Conservation (phyloP, 1,140 invertebrate species). For the Drosophila nasuta region DNA sequence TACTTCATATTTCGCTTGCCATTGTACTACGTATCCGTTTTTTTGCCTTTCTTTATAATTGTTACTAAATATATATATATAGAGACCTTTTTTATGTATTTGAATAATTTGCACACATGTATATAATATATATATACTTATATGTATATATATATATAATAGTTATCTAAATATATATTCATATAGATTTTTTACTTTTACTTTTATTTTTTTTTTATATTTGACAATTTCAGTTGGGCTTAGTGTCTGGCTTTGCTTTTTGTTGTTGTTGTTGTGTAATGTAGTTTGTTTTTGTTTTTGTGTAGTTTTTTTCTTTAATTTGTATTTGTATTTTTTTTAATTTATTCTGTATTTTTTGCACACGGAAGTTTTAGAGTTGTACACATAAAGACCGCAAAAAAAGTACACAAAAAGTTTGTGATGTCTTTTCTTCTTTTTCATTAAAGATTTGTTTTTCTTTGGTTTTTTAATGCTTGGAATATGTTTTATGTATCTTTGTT, state of each 20-base stretch:
- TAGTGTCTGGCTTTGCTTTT: slow-evolving; percentile 76
- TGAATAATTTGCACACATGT: slow-evolving; percentile 82
- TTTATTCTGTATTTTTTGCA: slow-evolving; percentile 55
- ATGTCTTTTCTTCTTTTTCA: background rate
- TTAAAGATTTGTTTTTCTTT: slow-evolving; percentile 49
- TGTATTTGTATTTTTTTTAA: slow-evolving; percentile 11
- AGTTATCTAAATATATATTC: slow-evolving; percentile 81
- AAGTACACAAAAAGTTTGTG: slow-evolving; percentile 73
- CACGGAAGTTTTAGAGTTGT: slow-evolving; percentile 71
- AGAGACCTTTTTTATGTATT: slow-evolving; percentile 54
- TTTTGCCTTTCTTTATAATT: slow-evolving; percentile 69
- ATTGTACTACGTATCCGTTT: slow-evolving; percentile 77
- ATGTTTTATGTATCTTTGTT: slow-evolving; percentile 67
- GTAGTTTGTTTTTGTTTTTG: slow-evolving; percentile 44
- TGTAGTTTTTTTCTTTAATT: slow-evolving; percentile 14
- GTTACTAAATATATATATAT: slow-evolving; percentile 76
- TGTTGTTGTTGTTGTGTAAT: slow-evolving; percentile 50
- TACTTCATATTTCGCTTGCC: slow-evolving; percentile 80
- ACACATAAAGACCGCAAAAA: slow-evolving; percentile 75
- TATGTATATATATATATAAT: slow-evolving; percentile 64
- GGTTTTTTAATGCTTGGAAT: slow-evolving; percentile 72
- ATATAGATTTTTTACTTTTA: slow-evolving; percentile 62
- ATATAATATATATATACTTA: slow-evolving; percentile 65
- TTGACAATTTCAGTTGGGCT: slow-evolving; percentile 83
- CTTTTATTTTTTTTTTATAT: slow-evolving; percentile 63